Evolutionary conservation across 2,113 vertebrate species (phyloP), one percentile per base, ranked within the genome.

Genomic region (Taxidea taxus): DNA sequence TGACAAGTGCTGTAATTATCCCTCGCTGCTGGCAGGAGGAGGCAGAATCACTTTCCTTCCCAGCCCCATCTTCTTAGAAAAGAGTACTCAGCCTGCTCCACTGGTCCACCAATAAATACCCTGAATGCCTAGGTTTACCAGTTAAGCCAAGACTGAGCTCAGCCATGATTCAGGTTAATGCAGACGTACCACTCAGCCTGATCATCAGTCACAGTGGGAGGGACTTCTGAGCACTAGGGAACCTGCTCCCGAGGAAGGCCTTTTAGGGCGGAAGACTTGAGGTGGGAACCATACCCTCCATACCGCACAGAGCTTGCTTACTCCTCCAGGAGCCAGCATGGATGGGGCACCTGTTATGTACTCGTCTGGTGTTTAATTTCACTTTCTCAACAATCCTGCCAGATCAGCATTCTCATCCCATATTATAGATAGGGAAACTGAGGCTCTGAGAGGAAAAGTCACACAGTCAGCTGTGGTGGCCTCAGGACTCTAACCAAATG

Each of bases 1-100:
- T 98, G 97, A 96, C 98, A 98, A 96, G 96, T 1, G 1, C 81
- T 89, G 97, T 98, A 98, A 98, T 98, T 98, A 97, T 96, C 97
- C 85, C 31, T 66, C 42, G 3, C 68, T 49, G 77, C 95, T 96
- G 93, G 96, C 96, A 95, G 93, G 88, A 64, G 68, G 80, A 93
- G 95, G 92, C 86, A 98, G 97, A 98, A 91, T 98, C 54, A 49
- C 97, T 98, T 98, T 97, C 96, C 91, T 97, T 93, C 75, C 60
- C 54, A 58, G 93, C 75, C 92, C 60, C 95, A 49, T 97, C 96
- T 88, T 96, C 98, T 94, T 39, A 66, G 80, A 98, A 97, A 92
- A 90, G 97, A 96, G 96, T 77, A 85, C 89, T 90, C 90, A 83
- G 87, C 70, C 42, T 78, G 82, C 74, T 84, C 8, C 4, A 0